phyloP scores from a whole-genome alignment of 2,888 invertebrate genomes.

The Ectemnius cavifrons region DNA sequence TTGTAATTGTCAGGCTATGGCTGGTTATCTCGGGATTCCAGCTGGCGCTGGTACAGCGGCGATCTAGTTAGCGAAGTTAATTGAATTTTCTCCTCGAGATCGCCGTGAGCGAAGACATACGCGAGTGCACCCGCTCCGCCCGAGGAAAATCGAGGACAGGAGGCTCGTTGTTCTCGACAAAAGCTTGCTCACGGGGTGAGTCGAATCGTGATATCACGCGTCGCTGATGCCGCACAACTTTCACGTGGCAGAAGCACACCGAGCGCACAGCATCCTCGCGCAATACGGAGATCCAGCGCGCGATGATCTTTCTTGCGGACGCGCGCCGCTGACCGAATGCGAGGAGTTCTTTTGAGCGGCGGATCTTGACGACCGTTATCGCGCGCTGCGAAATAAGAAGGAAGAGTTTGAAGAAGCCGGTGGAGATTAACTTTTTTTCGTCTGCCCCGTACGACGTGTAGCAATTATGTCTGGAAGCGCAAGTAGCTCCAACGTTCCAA shows the following conservation, averaged over 20 bases:
- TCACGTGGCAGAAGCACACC: slow-evolving; percentile 10
- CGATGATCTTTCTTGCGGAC: slow-evolving; percentile 25
- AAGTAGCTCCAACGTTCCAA: too few species aligned
- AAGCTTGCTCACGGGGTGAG: slow-evolving; percentile 53
- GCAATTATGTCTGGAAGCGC: background rate
- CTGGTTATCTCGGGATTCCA: slow-evolving; percentile 57
- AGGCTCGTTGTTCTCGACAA: slow-evolving; percentile 69
- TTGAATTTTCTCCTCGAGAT: slow-evolving; percentile 71
- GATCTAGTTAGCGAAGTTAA: slow-evolving; percentile 59
- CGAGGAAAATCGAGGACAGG: slow-evolving; percentile 57
- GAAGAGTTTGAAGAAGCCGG: slow-evolving; percentile 5
- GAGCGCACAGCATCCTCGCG: too few species aligned
- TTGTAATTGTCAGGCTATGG: background rate
- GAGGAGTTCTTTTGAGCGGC: slow-evolving; percentile 16
- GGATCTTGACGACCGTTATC: slow-evolving; percentile 39
- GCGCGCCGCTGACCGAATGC: slow-evolving; percentile 26
- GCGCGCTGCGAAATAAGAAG: slow-evolving; percentile 7
- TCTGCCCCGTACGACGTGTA: background rate
- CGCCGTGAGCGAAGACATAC: slow-evolving; percentile 48
- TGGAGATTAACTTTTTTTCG: slow-evolving; percentile 6
- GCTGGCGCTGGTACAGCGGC: slow-evolving; percentile 46
- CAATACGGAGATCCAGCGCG: slow-evolving; percentile 20
- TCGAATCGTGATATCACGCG: slow-evolving; percentile 61
- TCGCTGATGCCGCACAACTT: slow-evolving; percentile 49
- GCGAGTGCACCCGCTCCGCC: slow-evolving; percentile 36